phyloP scores from a whole-genome alignment of 37 sponge, comb jelly and placozoan genomes.

The Cladorhizidae sp. region DNA sequence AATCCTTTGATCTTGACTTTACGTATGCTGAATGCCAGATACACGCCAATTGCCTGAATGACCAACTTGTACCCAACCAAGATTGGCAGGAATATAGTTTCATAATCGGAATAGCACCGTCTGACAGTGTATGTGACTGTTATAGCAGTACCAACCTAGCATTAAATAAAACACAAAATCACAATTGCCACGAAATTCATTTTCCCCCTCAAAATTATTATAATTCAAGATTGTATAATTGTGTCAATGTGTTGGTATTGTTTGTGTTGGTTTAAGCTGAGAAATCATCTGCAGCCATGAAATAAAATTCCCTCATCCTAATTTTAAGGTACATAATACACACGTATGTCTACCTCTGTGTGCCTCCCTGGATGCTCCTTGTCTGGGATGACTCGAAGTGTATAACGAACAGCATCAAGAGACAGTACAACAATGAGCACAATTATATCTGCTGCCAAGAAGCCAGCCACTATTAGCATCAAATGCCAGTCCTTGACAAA shows the following conservation, averaged over 20 bases:
- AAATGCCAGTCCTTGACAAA: slow-evolving; percentile 31
- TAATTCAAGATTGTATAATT: too few species aligned
- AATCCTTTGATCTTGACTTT: slow-evolving; percentile 59
- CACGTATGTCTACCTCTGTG: neutral
- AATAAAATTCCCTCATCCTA: slow-evolving; percentile 30
- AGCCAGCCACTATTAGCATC: slow-evolving; percentile 3
- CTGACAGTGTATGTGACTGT: slow-evolving; percentile 10
- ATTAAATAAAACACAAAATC: too few species aligned
- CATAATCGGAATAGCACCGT: slow-evolving; percentile 16
- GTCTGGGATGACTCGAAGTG: neutral
- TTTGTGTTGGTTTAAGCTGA: neutral
- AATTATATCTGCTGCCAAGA: slow-evolving; percentile 6
- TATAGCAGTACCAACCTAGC: slow-evolving; percentile 2
- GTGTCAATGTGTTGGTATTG: too few species aligned
- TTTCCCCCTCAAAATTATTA: too few species aligned
- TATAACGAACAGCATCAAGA: neutral
- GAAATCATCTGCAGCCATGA: neutral
- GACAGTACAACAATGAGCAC: neutral
- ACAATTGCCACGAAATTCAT: too few species aligned
- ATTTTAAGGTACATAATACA: too few species aligned
- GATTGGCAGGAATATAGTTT: slow-evolving; percentile 12
- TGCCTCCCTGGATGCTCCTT: slow-evolving; percentile 11
- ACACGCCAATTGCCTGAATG: slow-evolving; percentile 37
- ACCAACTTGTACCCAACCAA: slow-evolving; percentile 43
- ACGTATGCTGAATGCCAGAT: slow-evolving; percentile 54